Base-by-base conservation (phyloP, 2,113 vertebrate genomes). In the Acrocephalus arundinaceus region DNA sequence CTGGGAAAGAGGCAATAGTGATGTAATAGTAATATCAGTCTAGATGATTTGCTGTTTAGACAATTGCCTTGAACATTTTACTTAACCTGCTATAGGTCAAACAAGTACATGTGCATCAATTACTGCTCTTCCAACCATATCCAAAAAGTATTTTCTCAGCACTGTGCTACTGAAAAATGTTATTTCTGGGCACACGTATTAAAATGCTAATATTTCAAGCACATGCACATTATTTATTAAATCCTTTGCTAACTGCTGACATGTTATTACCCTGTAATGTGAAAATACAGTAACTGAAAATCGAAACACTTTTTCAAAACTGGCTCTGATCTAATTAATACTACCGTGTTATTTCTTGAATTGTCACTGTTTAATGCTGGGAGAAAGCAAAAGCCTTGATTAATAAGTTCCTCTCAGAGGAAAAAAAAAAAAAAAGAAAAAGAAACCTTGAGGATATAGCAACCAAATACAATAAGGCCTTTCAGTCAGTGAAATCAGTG, bases 151-250 rank as follows among this genome's bases (percentile, higher is more conserved):
- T 75, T 54, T 92, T 87, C 85, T 90, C 18, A 4, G 68, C 54
- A 13, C 48, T 10, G 0, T 28, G 24, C 35, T 83, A n/a, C 37
- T 65, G 75, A 67, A 85, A 89, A 83, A n/a, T 8, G 13, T 76
- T 76, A 73, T 85, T 95, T 70, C 84, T 87, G 67, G 62, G 43
- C n/a, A 77, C 8, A 31, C 55, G 68, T 31, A 90, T 86, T 93
- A 93, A 90, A 86, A 93, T 73, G 70, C 75, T 87, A 94, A 76
- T 83, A 94, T 73, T 94, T 91, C 93, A 96, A 93, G 75, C 33
- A 48, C 51, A 74, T 49, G 37, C 18, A 71, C 59, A 93, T 49
- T 81, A 92, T 93, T 95, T 90, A 89, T 76, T 52, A 25, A 21
- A 71, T 65, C 68, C 67, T 85, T 57, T 83, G 62, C 87, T 94